phyloP scores from a whole-genome alignment of 1,140 invertebrate species.

The Lysiphlebus fabarum region DNA sequence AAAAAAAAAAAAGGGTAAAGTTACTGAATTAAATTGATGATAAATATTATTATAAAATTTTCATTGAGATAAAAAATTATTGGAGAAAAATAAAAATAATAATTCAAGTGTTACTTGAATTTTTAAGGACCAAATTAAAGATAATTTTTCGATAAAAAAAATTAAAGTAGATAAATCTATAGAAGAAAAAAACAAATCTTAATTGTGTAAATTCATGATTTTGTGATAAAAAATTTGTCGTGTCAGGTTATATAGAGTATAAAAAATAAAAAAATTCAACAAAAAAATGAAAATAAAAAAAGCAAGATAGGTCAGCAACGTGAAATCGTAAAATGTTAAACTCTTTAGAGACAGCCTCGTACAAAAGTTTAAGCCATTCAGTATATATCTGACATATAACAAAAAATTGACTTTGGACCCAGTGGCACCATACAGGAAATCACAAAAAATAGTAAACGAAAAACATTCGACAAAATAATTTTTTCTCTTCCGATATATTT shows the following conservation, averaged over 20 bases:
- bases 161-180: not conserved
- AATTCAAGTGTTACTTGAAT: no score
- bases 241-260: not conserved
- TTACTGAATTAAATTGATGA: no score
- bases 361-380: conserved; percentile 10
- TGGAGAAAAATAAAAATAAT: no score
- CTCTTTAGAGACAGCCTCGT: not conserved
- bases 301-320: not conserved
- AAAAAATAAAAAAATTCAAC: not conserved
- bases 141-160: no score
- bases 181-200: conserved; percentile 4
- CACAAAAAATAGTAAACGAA: no score
- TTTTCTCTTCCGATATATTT: no score
- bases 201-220: conserved; percentile 9
- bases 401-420: not conserved
- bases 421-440: no score
- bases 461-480: no score
- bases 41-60: no score
- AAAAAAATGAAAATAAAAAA: not conserved
- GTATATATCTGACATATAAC: not conserved
- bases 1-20: no score
- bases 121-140: no score
- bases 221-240: conserved; percentile 12
- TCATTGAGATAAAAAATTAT: no score
- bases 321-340: conserved; percentile 3